Evolutionary conservation across 2,888 invertebrate genomes (phyloP).

Genomic region (Sericinus montela): DNA sequence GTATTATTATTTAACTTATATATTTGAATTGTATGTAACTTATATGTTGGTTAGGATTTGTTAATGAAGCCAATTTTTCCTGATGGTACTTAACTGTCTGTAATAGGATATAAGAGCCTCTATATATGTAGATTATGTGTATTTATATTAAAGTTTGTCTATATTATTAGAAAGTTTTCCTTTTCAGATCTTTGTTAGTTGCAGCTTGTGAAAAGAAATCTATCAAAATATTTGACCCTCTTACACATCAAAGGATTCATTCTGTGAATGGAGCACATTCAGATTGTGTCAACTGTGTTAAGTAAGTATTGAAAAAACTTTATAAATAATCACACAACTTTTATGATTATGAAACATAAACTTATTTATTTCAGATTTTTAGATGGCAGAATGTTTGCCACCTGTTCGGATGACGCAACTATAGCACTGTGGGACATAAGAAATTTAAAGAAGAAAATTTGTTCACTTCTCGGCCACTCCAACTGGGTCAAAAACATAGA

Average conservation of each 20-base stretch:
- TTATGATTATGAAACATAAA: too few relatives aligned
- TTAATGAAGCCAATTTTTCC: too few relatives aligned
- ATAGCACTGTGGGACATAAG: slow-evolving; percentile 97
- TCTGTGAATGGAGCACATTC: slow-evolving; percentile 89
- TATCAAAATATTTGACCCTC: slow-evolving; percentile 91
- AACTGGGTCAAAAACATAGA: slow-evolving; percentile 99
- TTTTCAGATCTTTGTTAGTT: slow-evolving; percentile 86
- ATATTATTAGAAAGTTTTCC: neutral
- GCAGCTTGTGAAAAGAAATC: slow-evolving; percentile 95
- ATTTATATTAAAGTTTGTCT: too few relatives aligned
- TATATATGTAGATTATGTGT: too few relatives aligned
- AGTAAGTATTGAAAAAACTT: slow-evolving; percentile 76
- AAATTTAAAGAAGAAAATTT: slow-evolving; percentile 86
- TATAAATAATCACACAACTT: too few relatives aligned
- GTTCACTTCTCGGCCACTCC: slow-evolving; percentile 90
- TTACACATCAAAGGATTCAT: slow-evolving; percentile 86
- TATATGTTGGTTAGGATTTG: too few relatives aligned
- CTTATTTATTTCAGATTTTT: slow-evolving; percentile 82
- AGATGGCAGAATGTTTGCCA: slow-evolving; percentile 92
- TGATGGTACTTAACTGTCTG: too few relatives aligned
- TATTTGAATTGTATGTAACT: too few relatives aligned
- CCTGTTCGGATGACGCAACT: slow-evolving; percentile 96
- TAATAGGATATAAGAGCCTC: too few relatives aligned
- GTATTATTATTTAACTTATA: too few relatives aligned
- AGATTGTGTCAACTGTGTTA: slow-evolving; percentile 95